These are phyloP conservation scores for Oceanodroma tethys DNA, from an alignment of 2,113 vertebrate species.

Conservation along the genomic window DNA sequence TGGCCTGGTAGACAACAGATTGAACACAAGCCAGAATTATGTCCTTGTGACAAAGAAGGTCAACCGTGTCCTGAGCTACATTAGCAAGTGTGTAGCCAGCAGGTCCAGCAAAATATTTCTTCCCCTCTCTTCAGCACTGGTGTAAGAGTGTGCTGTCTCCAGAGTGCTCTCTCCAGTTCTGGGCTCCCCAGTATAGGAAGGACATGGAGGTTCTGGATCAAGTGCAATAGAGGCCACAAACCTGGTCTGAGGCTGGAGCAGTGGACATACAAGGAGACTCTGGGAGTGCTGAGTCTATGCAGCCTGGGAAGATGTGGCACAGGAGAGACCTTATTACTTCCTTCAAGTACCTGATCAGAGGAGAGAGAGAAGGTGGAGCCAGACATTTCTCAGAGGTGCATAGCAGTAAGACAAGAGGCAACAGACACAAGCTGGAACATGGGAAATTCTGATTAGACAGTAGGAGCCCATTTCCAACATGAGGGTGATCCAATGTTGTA, in stretches of 20 bases:
- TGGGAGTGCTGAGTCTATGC: background rate
- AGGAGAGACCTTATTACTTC: background rate
- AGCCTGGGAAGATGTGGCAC: background rate
- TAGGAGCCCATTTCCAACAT: background rate
- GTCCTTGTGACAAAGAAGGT: background rate
- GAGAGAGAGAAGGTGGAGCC: background rate
- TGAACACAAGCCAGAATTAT: background rate
- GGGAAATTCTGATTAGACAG: background rate
- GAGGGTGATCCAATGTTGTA: background rate
- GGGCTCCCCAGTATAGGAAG: background rate
- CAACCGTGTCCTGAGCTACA: accelerated
- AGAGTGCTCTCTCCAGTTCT: background rate
- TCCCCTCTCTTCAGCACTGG: background rate
- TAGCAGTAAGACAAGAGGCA: background rate
- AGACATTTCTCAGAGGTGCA: background rate
- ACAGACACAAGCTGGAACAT: background rate
- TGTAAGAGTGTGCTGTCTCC: background rate
- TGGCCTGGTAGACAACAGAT: background rate
- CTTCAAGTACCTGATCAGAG: accelerated
- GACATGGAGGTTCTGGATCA: background rate
- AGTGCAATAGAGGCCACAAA: background rate
- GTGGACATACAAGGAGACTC: background rate
- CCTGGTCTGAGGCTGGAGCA: background rate
- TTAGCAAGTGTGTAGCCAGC: background rate
- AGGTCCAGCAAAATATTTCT: background rate